These are phyloP conservation scores for Eretmodus cyanostictus DNA, from an alignment of 2,113 vertebrate species.

Conservation along the genomic window DNA sequence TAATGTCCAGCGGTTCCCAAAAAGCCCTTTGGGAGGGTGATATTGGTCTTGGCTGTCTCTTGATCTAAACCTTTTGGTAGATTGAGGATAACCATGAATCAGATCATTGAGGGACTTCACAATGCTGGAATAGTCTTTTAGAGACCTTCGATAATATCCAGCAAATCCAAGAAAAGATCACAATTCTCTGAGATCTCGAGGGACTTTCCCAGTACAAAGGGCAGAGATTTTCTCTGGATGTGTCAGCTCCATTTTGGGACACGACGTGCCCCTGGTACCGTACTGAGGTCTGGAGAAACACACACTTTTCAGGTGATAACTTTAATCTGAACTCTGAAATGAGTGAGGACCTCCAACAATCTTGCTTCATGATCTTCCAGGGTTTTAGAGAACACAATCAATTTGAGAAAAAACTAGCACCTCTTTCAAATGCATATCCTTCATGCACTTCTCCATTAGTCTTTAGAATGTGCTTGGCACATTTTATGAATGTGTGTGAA, in stretches of 20 bases:
- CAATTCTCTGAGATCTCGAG: fast-evolving
- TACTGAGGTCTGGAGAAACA: not conserved
- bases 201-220: not conserved
- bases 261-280: not conserved
- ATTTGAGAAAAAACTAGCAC: not conserved
- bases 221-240: not conserved
- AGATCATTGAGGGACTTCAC: not conserved
- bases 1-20: fast-evolving
- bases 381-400: not conserved
- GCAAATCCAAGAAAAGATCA: not conserved
- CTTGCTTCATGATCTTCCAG: not conserved
- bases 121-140: not conserved
- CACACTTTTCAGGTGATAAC: not conserved
- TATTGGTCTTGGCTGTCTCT: not conserved
- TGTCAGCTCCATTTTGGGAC: not conserved
- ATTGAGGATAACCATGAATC: not conserved
- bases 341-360: not conserved
- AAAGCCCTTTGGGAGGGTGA: not conserved
- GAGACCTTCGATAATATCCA: not conserved
- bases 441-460: not conserved
- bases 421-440: not conserved
- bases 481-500: not conserved
- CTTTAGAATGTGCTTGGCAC: fast-evolving
- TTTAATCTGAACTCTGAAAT: not conserved
- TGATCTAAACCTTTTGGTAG: not conserved